phyloP scores from a whole-genome alignment of 2,113 vertebrate species.

The Arizona elegans region DNA sequence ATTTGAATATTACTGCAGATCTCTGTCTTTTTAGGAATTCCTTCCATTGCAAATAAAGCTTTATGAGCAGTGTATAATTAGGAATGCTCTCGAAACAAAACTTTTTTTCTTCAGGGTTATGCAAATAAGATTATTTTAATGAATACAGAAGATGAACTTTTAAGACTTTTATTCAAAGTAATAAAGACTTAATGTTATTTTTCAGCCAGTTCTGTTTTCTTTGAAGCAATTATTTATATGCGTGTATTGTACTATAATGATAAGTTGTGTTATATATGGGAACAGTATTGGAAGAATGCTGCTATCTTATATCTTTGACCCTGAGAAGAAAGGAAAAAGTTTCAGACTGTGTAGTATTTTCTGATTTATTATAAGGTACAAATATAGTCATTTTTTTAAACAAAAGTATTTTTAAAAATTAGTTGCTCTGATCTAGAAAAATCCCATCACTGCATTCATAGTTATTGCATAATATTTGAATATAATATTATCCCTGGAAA shows the following conservation, averaged over 20 bases:
- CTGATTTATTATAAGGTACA: slow-evolving; percentile 12
- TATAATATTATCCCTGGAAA: background rate
- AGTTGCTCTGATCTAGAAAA: background rate
- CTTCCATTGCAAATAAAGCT: slow-evolving; percentile 51
- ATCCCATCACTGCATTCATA: too few relatives aligned
- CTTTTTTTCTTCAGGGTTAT: slow-evolving; percentile 59
- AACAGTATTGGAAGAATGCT: slow-evolving; percentile 52
- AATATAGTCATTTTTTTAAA: slow-evolving; percentile 14
- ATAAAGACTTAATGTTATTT: slow-evolving; percentile 61
- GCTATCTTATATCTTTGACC: slow-evolving; percentile 54
- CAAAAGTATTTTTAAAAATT: slow-evolving; percentile 13
- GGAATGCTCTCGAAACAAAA: slow-evolving; percentile 54
- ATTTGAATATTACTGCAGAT: background rate
- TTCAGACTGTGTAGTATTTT: slow-evolving; percentile 22
- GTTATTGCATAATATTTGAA: background rate
- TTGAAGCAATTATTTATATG: slow-evolving; percentile 61
- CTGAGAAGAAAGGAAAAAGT: slow-evolving; percentile 5
- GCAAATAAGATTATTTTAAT: slow-evolving; percentile 56
- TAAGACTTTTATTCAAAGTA: slow-evolving; percentile 59
- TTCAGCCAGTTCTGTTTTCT: slow-evolving; percentile 67
- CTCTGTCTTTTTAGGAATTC: slow-evolving; percentile 53
- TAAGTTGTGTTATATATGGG: slow-evolving; percentile 62
- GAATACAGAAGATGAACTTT: slow-evolving; percentile 65
- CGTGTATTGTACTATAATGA: slow-evolving; percentile 50
- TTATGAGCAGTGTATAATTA: slow-evolving; percentile 45